Evolutionary conservation across 2,113 vertebrate genomes (phyloP).

Genomic region (Cisticola juncidis): DNA sequence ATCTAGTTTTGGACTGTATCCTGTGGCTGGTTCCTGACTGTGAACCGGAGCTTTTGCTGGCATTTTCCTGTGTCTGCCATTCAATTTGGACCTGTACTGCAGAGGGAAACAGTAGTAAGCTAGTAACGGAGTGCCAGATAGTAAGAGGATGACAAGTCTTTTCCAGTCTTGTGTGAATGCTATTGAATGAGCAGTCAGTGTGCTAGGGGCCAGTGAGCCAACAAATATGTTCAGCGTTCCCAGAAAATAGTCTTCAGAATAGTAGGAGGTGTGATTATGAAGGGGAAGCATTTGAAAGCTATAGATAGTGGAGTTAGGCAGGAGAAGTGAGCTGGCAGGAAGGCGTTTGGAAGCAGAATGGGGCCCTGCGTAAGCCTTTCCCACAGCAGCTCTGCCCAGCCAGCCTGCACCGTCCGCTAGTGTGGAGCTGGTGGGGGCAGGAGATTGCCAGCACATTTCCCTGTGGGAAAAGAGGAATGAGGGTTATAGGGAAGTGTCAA

Average conservation of each 20-base stretch:
- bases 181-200: constrained; percentile 60
- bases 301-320: constrained; percentile 18
- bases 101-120: constrained; percentile 42
- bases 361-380: neutral
- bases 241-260: constrained; percentile 46
- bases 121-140: constrained; percentile 8
- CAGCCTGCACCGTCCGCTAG: neutral
- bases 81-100: constrained; percentile 21
- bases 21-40: neutral
- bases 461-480: neutral
- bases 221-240: constrained; percentile 46
- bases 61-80: constrained; percentile 27
- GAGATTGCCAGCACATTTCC: neutral
- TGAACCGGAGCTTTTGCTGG: constrained; percentile 3
- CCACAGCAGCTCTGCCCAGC: neutral
- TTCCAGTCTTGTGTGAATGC: constrained; percentile 49
- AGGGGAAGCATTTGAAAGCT: constrained; percentile 36
- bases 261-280: constrained; percentile 51
- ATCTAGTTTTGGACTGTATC: constrained; percentile 8
- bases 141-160: constrained; percentile 61
- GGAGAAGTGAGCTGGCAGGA: constrained; percentile 17
- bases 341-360: neutral
- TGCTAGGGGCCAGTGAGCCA: constrained; percentile 56
- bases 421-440: rapidly evolving
- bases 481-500: neutral